A percentile compares a stretch with the other conserved stretches of the same genome.
Conservation (phyloP, 2,113 vertebrate genomes). For the Promerops cafer region DNA sequence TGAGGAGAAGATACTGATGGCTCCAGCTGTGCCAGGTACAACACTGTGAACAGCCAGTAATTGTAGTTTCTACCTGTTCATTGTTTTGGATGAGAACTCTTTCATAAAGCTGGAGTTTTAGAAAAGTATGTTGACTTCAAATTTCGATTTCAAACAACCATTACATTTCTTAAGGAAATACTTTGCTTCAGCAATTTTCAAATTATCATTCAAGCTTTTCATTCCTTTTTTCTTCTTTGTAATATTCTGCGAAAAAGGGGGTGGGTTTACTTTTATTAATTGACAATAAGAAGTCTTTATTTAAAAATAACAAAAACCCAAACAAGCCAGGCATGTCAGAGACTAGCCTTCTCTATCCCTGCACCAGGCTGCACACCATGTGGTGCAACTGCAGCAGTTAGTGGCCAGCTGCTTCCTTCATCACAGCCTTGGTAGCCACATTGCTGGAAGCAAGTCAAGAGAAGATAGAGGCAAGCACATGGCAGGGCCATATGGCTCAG, state of each 20-base stretch:
- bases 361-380: background rate
- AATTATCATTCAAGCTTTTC: background rate
- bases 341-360: background rate
- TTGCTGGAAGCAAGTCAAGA: constrained; percentile 5
- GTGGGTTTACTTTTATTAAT: background rate
- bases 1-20: background rate
- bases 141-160: constrained; percentile 21
- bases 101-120: background rate
- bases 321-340: background rate
- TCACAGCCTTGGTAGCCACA: background rate
- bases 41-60: background rate
- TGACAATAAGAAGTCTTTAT: background rate
- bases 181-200: background rate
- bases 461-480: background rate
- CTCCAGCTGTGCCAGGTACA: constrained; percentile 15
- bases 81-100: background rate
- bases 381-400: background rate
- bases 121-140: background rate
- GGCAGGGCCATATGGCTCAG: background rate
- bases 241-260: background rate
- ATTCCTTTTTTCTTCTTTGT: background rate
- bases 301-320: background rate
- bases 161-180: background rate
- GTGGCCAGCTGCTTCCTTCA: constrained; percentile 26
- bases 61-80: background rate